Conservation (phyloP, 2,113 vertebrate genomes). For the Oceanodroma tethys region DNA sequence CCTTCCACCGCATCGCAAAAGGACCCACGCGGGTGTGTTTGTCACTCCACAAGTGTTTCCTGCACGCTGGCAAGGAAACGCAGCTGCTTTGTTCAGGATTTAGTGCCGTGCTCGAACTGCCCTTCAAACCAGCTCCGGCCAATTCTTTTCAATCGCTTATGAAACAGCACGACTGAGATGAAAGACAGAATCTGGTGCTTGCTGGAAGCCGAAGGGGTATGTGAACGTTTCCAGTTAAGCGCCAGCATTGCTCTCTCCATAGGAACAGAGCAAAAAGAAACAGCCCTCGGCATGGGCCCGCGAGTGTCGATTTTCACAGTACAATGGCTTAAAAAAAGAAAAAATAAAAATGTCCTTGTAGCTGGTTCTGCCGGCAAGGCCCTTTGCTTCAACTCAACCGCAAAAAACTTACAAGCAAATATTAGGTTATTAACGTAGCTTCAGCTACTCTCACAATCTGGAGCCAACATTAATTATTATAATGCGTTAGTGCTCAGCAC, state of each 20-base stretch:
- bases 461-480: not conserved
- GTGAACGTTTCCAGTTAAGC: not conserved
- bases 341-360: not conserved
- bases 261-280: conserved; percentile 9
- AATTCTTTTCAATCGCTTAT: not conserved
- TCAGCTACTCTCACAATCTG: not conserved
- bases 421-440: not conserved
- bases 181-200: not conserved
- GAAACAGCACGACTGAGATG: not conserved
- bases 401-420: not conserved
- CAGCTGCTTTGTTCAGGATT: not conserved
- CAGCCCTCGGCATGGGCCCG: not conserved
- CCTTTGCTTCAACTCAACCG: not conserved
- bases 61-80: not conserved
- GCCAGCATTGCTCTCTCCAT: not conserved
- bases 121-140: not conserved
- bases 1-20: not conserved
- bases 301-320: not conserved
- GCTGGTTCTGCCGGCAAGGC: not conserved
- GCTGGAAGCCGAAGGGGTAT: not conserved
- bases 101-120: not conserved
- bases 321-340: not conserved
- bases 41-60: not conserved
- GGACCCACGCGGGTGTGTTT: not conserved
- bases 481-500: not conserved